Evolutionary conservation across 2,888 invertebrate species (phyloP).

Genomic region (Gymnosoma rotundatum): DNA sequence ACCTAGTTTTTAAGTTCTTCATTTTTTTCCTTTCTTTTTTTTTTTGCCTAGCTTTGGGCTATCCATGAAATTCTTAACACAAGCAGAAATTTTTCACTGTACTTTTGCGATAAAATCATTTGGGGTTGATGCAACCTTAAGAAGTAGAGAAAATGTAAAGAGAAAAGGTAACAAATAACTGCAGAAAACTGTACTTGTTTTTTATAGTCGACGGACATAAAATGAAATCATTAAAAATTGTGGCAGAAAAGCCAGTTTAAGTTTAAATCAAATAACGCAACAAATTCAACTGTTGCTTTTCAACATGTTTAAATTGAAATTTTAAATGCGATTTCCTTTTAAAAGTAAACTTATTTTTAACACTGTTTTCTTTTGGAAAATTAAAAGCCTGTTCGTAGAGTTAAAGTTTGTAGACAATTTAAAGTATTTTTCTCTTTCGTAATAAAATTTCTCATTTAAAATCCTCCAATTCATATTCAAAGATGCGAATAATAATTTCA

Average conservation of each 20-base stretch:
- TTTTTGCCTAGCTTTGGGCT: conserved; percentile 8
- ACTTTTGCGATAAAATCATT: conserved; percentile 39
- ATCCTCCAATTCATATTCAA: no score
- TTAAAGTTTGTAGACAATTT: no score
- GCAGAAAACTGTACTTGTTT: no score
- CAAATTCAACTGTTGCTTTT: neutral
- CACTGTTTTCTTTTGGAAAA: no score
- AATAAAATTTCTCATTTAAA: no score
- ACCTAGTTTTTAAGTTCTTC: conserved; percentile 51
- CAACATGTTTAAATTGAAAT: neutral
- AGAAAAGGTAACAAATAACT: neutral
- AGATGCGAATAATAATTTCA: no score
- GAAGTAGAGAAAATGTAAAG: neutral
- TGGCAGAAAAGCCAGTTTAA: neutral
- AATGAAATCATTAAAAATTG: neutral
- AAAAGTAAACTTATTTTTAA: no score
- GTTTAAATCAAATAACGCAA: no score
- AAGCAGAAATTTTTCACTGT: neutral
- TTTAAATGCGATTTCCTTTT: neutral
- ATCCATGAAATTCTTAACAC: conserved; percentile 29
- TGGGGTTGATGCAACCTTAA: neutral
- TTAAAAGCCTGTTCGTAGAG: no score
- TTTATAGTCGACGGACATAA: neutral
- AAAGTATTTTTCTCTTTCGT: no score
- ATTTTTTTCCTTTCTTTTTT: neutral